These are phyloP conservation scores for Leptopilina syphax DNA, from an alignment of 2,888 invertebrate species.

Conservation along the genomic window DNA sequence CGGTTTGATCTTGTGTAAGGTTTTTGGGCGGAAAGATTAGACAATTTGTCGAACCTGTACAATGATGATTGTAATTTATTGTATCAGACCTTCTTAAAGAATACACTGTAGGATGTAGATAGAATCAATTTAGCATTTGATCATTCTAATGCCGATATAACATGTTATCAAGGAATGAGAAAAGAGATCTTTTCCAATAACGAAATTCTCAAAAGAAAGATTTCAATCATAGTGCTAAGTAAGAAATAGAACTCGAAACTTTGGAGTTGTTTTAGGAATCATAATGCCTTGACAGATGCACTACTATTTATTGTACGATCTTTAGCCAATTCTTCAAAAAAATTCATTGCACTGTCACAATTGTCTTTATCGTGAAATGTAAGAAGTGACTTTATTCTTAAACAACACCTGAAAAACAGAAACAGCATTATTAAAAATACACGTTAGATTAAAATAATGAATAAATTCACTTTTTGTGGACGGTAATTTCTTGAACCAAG, in stretches of 20 bases:
- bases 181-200: too few relatives aligned
- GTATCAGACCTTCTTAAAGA: too few relatives aligned
- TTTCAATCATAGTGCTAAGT: constrained; percentile 47
- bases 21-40: too few relatives aligned
- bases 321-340: constrained; percentile 42
- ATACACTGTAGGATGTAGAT: too few relatives aligned
- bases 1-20: too few relatives aligned
- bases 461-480: constrained; percentile 21
- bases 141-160: too few relatives aligned
- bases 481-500: constrained; percentile 50
- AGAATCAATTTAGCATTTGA: too few relatives aligned
- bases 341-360: constrained; percentile 44
- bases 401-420: constrained; percentile 46
- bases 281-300: constrained; percentile 45
- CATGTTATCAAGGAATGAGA: too few relatives aligned
- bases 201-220: constrained; percentile 30
- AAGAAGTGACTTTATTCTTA: constrained; percentile 51
- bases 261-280: constrained; percentile 47
- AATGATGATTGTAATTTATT: too few relatives aligned
- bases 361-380: constrained; percentile 47
- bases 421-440: neutral
- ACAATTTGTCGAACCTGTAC: too few relatives aligned
- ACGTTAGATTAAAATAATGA: neutral
- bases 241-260: constrained; percentile 43
- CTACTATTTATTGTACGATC: constrained; percentile 28